phyloP scores from a whole-genome alignment of 1,140 invertebrate genomes.

The Scaptomyza montana region DNA sequence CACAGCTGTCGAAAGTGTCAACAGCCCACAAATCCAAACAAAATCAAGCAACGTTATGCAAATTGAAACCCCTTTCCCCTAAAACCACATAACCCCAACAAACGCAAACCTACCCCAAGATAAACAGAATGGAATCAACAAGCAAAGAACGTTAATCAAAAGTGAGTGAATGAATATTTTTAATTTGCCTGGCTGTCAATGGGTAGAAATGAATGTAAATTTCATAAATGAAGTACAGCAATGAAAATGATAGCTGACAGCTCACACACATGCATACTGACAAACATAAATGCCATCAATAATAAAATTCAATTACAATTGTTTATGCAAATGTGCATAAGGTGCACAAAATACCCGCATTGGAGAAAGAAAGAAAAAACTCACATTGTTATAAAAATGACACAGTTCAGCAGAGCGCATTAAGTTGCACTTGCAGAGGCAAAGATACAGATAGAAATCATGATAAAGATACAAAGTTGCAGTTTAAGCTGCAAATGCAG shows the following conservation, averaged over 20 bases:
- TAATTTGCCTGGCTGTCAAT: constrained; percentile 58
- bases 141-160: constrained; percentile 58
- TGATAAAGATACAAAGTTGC: background rate
- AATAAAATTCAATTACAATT: constrained; percentile 71
- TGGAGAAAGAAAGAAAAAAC: constrained; percentile 23
- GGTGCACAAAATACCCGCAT: constrained; percentile 22
- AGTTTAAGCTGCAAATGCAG: background rate
- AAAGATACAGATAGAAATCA: constrained; percentile 21
- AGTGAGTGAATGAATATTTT: constrained; percentile 45
- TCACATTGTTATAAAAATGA: constrained; percentile 28
- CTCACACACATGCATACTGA: constrained; percentile 15
- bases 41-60: constrained; percentile 48
- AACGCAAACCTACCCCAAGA: constrained; percentile 9
- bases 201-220: constrained; percentile 70
- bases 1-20: constrained; percentile 42
- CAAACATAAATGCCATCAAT: constrained; percentile 51
- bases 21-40: constrained; percentile 28
- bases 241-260: constrained; percentile 31
- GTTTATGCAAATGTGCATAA: constrained; percentile 14
- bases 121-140: constrained; percentile 37
- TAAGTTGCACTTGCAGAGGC: constrained; percentile 35
- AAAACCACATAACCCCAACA: background rate
- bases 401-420: constrained; percentile 33
- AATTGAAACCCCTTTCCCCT: constrained; percentile 10
- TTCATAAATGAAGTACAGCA: constrained; percentile 69